Evolutionary conservation across 1,140 invertebrate species (phyloP).

Genomic region (Ganaspis sp.): DNA sequence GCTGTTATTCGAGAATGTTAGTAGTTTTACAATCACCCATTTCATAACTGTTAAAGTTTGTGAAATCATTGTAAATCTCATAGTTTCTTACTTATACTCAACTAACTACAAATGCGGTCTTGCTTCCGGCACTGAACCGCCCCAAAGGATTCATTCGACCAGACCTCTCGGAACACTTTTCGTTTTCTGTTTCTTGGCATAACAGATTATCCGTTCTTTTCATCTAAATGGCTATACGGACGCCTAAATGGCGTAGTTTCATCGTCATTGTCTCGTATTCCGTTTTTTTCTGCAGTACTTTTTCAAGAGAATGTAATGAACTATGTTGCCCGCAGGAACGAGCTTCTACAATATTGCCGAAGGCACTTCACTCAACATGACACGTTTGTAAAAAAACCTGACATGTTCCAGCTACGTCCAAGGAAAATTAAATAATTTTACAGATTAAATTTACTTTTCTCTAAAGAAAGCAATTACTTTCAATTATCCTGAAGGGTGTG

Average conservation of each 20-base stretch:
- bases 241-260: slow-evolving; percentile 46
- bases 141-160: slow-evolving; percentile 9
- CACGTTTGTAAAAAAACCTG: neutral
- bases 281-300: slow-evolving; percentile 10
- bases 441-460: too few species aligned
- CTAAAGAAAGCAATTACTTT: too few species aligned
- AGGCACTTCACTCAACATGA: neutral
- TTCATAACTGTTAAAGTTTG: too few species aligned
- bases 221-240: slow-evolving; percentile 48
- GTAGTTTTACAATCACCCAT: too few species aligned
- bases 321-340: slow-evolving; percentile 31
- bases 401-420: neutral
- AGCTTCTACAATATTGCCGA: neutral
- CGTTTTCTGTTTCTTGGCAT: slow-evolving; percentile 6
- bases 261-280: slow-evolving; percentile 36
- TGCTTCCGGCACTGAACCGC: neutral
- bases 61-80: neutral
- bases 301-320: slow-evolving; percentile 38
- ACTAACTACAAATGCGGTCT: slow-evolving; percentile 20
- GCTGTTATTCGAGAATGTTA: too few species aligned
- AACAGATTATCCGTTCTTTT: slow-evolving; percentile 53
- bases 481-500: too few species aligned
- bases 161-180: slow-evolving; percentile 29
- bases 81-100: neutral
- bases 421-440: neutral